Conservation (phyloP, 64 coral and sea anemone species). For the Dendrophyllia cribrosa region DNA sequence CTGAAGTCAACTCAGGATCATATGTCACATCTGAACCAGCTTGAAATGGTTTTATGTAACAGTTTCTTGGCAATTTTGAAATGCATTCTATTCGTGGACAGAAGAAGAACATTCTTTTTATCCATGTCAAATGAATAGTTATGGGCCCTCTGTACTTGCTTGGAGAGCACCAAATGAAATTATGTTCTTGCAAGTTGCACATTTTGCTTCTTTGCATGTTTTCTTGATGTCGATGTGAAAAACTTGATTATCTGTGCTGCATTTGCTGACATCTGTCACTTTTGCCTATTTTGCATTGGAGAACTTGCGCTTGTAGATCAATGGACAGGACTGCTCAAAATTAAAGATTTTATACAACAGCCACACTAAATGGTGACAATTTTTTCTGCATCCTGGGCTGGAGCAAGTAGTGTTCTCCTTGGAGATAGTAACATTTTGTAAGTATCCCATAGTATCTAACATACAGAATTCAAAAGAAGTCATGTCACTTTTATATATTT, state of each 20-base stretch:
- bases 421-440: conserved; percentile 33
- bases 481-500: conserved; percentile 39
- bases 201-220: neutral
- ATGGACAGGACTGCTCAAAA: too few species aligned
- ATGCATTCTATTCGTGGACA: neutral
- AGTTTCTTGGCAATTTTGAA: neutral
- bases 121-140: neutral
- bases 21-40: neutral
- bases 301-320: too few species aligned
- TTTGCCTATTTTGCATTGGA: neutral
- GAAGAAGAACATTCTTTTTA: neutral
- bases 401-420: conserved; percentile 39
- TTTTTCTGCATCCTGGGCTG: neutral
- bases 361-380: neutral
- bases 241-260: neutral
- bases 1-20: neutral
- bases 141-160: neutral
- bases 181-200: neutral
- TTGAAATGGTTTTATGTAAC: neutral
- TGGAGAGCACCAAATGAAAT: neutral
- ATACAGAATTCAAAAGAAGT: conserved; percentile 23
- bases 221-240: neutral
- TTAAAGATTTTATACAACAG: neutral
- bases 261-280: neutral
- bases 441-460: conserved; percentile 40